phyloP scores from a whole-genome alignment of 1,140 invertebrate genomes.

The Diploscapter pachys region DNA sequence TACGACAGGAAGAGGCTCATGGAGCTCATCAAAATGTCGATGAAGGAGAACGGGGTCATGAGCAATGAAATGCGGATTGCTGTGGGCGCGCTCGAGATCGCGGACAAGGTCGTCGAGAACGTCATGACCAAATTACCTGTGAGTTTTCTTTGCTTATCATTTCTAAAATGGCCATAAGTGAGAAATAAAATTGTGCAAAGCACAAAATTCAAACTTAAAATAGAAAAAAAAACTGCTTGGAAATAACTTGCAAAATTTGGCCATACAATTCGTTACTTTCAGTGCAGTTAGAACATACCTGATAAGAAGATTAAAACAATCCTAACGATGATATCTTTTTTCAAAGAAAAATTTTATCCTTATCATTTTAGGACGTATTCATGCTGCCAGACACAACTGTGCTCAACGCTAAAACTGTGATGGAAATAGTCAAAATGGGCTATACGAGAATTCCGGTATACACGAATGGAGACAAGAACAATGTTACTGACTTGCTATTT shows the following conservation, averaged over 20 bases:
- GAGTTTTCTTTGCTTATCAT: slow-evolving; percentile 12
- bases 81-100: slow-evolving; percentile 61
- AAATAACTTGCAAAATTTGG: too few species aligned
- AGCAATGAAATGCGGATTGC: slow-evolving; percentile 63
- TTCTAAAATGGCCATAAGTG: slow-evolving; percentile 2
- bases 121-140: slow-evolving; percentile 60
- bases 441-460: slow-evolving; percentile 91
- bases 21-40: slow-evolving; percentile 79
- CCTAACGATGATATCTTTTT: neutral
- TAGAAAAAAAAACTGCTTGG: neutral
- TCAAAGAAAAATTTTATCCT: neutral
- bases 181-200: neutral
- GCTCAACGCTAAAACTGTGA: slow-evolving; percentile 70
- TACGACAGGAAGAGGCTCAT: slow-evolving; percentile 91
- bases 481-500: slow-evolving; percentile 86
- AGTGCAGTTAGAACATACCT: too few species aligned
- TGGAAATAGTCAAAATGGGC: slow-evolving; percentile 85
- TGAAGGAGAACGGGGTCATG: slow-evolving; percentile 49
- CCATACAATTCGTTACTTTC: too few species aligned
- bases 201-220: neutral
- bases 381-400: slow-evolving; percentile 40
- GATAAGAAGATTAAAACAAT: neutral
- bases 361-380: slow-evolving; percentile 33
- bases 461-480: slow-evolving; percentile 71
- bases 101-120: slow-evolving; percentile 60